phyloP scores from a whole-genome alignment of 37 sponge, comb jelly and placozoan genomes.

The Bolinopsis microptera region DNA sequence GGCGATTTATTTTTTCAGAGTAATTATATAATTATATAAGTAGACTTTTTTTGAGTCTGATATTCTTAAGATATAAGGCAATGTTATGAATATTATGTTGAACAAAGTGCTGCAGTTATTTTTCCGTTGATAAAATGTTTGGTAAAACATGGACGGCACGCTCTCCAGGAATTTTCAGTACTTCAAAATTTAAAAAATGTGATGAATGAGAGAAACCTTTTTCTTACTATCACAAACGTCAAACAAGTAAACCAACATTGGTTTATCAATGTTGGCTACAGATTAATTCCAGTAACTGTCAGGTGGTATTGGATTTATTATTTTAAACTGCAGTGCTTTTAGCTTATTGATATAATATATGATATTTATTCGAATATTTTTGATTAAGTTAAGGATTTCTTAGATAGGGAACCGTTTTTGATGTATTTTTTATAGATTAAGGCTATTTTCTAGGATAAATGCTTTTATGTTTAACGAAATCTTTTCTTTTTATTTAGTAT shows the following conservation, averaged over 20 bases:
- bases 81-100: background rate
- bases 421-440: slow-evolving; percentile 55
- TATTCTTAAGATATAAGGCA: background rate
- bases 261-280: too few species aligned
- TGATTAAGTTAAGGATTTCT: slow-evolving; percentile 57
- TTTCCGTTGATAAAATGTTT: too few species aligned
- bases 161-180: too few species aligned
- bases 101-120: background rate
- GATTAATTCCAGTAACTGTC: too few species aligned
- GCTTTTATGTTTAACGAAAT: slow-evolving; percentile 13
- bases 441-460: slow-evolving; percentile 58
- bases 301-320: too few species aligned
- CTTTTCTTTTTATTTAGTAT: slow-evolving; percentile 1
- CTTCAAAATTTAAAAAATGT: too few species aligned
- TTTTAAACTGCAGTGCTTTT: background rate
- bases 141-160: too few species aligned
- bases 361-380: slow-evolving; percentile 22
- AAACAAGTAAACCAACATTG: too few species aligned
- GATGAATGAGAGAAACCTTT: too few species aligned
- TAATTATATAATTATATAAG: background rate
- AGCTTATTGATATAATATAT: slow-evolving; percentile 12
- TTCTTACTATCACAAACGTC: too few species aligned
- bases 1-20: background rate
- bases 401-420: slow-evolving; percentile 55
- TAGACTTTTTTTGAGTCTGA: background rate